Percentiles rank a stretch among this genome's conserved stretches.
Evolutionary conservation across 1,140 invertebrate genomes (phyloP).

Genomic region (Gerris buenoi): DNA sequence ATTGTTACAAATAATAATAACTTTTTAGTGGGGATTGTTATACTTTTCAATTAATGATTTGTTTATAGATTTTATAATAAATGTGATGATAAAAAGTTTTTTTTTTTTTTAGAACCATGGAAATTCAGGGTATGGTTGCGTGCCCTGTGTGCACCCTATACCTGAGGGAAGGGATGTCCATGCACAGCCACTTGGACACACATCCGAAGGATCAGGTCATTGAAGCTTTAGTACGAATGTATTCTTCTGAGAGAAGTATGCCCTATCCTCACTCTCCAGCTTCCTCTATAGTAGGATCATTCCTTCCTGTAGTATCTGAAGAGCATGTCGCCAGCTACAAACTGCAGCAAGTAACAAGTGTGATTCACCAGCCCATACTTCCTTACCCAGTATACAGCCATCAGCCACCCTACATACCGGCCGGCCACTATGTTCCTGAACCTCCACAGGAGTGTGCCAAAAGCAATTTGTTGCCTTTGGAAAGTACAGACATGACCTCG

Average conservation of each 20-base stretch:
- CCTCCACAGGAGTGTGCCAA: no score
- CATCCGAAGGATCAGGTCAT: conserved; percentile 73
- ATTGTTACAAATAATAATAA: no score
- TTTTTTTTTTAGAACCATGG: no score
- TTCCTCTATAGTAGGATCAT: neutral
- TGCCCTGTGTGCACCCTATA: conserved; percentile 72
- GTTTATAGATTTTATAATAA: no score
- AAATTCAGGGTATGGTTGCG: conserved; percentile 5
- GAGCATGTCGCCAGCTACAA: conserved; percentile 11
- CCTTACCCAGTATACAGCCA: conserved; percentile 12
- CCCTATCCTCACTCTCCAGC: conserved; percentile 6
- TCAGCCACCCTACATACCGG: neutral
- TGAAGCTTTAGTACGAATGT: conserved; percentile 49
- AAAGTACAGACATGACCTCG: no score
- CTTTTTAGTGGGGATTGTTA: no score
- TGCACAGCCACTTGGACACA: conserved; percentile 61
- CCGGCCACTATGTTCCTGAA: neutral
- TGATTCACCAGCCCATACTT: conserved; percentile 11
- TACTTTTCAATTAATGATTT: no score
- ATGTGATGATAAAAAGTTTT: no score
- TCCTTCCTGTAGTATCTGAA: conserved; percentile 12
- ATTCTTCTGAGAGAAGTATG: conserved; percentile 20
- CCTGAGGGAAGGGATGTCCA: conserved; percentile 59
- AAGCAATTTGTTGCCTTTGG: no score
- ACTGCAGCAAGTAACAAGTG: conserved; percentile 10